phyloP scores from a whole-genome alignment of 2,797 vertebrate genomes.

The Pelochelys cantorii region DNA sequence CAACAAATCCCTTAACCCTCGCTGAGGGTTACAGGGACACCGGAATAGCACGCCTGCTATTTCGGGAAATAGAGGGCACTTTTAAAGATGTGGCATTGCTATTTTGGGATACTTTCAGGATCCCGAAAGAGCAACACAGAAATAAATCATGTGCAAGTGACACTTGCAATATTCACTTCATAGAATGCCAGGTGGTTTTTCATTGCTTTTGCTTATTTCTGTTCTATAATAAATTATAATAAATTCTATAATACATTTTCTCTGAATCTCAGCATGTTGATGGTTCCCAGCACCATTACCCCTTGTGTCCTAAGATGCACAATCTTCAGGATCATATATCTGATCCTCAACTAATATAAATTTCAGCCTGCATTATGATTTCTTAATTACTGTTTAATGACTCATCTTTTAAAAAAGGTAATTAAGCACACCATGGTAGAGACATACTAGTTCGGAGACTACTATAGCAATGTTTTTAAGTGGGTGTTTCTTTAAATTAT shows the following conservation, averaged over 20 bases:
- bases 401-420: slow-evolving; percentile 19
- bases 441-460: neutral
- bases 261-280: slow-evolving; percentile 13
- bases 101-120: too few relatives aligned
- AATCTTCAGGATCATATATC: neutral
- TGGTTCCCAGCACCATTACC: slow-evolving; percentile 21
- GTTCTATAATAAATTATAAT: slow-evolving; percentile 8
- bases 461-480: slow-evolving; percentile 10
- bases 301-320: neutral
- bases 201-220: slow-evolving; percentile 33
- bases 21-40: too few relatives aligned
- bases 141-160: slow-evolving; percentile 51
- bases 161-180: neutral
- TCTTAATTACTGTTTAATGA: slow-evolving; percentile 50
- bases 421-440: slow-evolving; percentile 45
- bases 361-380: slow-evolving; percentile 28
- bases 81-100: too few relatives aligned
- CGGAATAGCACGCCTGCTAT: too few relatives aligned
- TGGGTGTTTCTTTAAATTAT: slow-evolving; percentile 4
- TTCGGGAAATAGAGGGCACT: too few relatives aligned
- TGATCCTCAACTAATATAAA: neutral
- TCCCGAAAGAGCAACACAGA: slow-evolving; percentile 6
- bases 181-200: slow-evolving; percentile 41
- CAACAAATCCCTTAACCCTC: too few relatives aligned
- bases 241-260: neutral